These are phyloP conservation scores for Rotaria socialis DNA, from an alignment of 2,888 invertebrate species.

Conservation along the genomic window DNA sequence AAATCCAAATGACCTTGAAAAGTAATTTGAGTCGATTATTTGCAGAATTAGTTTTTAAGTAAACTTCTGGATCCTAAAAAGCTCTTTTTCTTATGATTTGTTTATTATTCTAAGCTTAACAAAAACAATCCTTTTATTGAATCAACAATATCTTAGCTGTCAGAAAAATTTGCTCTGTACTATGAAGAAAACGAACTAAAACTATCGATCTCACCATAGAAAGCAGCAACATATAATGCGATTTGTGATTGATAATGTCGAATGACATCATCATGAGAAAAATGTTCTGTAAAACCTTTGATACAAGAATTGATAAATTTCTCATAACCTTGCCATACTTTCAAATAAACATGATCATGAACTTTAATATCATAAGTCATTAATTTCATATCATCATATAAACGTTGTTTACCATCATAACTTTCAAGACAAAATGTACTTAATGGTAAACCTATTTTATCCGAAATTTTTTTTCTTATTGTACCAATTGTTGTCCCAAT, in stretches of 20 bases:
- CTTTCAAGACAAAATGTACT: constrained; percentile 56
- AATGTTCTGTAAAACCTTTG: constrained; percentile 47
- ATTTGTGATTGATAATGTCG: constrained; percentile 42
- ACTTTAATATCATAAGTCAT: constrained; percentile 53
- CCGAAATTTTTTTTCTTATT: constrained; percentile 13
- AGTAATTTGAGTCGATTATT: too few relatives aligned
- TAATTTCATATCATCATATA: constrained; percentile 55
- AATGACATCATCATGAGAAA: constrained; percentile 35
- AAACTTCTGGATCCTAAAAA: too few relatives aligned
- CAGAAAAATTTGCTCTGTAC: too few relatives aligned
- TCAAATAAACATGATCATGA: constrained; percentile 48
- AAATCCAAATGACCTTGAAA: constrained; percentile 36
- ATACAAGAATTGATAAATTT: constrained; percentile 55
- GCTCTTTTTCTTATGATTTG: too few relatives aligned
- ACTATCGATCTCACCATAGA: constrained; percentile 20
- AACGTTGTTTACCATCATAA: constrained; percentile 50
- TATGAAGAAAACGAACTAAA: too few relatives aligned
- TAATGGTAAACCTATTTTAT: constrained; percentile 56
- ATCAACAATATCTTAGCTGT: too few relatives aligned
- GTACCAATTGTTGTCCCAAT: constrained; percentile 25
- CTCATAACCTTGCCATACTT: constrained; percentile 59
- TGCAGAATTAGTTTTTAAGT: too few relatives aligned
- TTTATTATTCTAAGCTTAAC: too few relatives aligned
- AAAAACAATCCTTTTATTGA: too few relatives aligned
- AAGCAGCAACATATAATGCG: constrained; percentile 38